Evolutionary conservation across 92 coral and sea anemone species (phyloP).

Genomic region (Porites lobata): DNA sequence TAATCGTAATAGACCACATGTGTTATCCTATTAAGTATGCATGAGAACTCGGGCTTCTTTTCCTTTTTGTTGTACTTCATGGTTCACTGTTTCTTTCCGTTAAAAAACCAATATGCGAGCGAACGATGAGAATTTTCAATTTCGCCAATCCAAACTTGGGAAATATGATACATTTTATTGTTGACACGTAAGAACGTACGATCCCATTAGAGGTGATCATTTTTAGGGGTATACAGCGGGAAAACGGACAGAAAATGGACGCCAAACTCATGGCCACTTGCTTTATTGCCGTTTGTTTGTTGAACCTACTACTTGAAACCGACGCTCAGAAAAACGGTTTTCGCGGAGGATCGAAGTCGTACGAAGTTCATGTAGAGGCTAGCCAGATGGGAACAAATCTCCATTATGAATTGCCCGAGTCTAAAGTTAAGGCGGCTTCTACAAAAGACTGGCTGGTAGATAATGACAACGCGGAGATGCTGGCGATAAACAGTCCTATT

Average conservation of each 20-base stretch:
- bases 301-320: conserved; percentile 26
- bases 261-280: background rate
- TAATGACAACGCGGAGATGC: conserved; percentile 88
- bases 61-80: conserved; percentile 3
- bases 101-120: background rate
- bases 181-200: background rate
- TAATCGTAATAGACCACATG: conserved; percentile 15
- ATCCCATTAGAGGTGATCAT: background rate
- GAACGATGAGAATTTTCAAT: background rate
- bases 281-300: conserved; percentile 22
- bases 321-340: conserved; percentile 75
- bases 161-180: background rate
- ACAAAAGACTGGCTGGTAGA: conserved; percentile 88
- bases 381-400: conserved; percentile 83
- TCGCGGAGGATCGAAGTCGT: conserved; percentile 85
- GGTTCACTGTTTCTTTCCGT: conserved; percentile 1
- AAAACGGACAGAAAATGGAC: background rate
- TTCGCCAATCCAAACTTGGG: background rate
- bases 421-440: conserved; percentile 81
- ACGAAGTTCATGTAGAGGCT: conserved; percentile 87
- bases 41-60: conserved; percentile 33
- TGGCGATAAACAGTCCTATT: conserved; percentile 80
- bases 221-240: background rate
- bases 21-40: conserved; percentile 36
- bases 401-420: conserved; percentile 82